These are phyloP conservation scores for Camponotus fellah DNA, from an alignment of 2,888 invertebrate genomes.

Conservation along the genomic window DNA sequence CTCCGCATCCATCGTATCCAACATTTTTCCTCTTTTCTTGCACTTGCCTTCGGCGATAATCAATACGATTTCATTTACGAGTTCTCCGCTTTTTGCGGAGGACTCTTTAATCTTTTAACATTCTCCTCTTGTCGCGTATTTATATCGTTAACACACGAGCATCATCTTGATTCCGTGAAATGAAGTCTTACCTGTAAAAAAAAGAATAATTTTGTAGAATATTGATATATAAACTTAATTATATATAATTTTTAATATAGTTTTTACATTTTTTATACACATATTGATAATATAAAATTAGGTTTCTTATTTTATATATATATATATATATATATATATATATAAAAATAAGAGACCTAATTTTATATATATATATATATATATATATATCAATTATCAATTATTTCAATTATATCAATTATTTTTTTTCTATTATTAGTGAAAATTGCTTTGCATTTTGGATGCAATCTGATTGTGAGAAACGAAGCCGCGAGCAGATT, in stretches of 20 bases:
- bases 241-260: too few relatives aligned
- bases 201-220: not conserved
- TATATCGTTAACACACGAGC: slow-evolving; percentile 16
- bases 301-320: not conserved
- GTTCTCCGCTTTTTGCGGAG: not conserved
- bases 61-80: slow-evolving; percentile 28
- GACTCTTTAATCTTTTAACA: slow-evolving; percentile 40
- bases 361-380: too few relatives aligned
- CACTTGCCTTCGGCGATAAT: slow-evolving; percentile 13
- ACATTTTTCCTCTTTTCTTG: slow-evolving; percentile 72
- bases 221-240: not conserved
- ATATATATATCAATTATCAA: too few relatives aligned
- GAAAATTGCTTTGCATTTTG: not conserved
- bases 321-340: too few relatives aligned
- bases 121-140: not conserved
- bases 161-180: slow-evolving; percentile 14
- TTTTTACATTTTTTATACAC: not conserved
- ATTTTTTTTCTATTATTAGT: not conserved
- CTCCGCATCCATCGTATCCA: slow-evolving; percentile 76
- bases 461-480: slow-evolving; percentile 4
- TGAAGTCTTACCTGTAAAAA: slow-evolving; percentile 24
- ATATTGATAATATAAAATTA: not conserved
- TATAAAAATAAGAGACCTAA: too few relatives aligned
- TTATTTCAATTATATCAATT: not conserved
- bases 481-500: slow-evolving; percentile 5